Percentiles rank a stretch among this genome's conserved stretches.
phyloP scores from a whole-genome alignment of 1,140 invertebrate genomes.

The Apis florea region DNA sequence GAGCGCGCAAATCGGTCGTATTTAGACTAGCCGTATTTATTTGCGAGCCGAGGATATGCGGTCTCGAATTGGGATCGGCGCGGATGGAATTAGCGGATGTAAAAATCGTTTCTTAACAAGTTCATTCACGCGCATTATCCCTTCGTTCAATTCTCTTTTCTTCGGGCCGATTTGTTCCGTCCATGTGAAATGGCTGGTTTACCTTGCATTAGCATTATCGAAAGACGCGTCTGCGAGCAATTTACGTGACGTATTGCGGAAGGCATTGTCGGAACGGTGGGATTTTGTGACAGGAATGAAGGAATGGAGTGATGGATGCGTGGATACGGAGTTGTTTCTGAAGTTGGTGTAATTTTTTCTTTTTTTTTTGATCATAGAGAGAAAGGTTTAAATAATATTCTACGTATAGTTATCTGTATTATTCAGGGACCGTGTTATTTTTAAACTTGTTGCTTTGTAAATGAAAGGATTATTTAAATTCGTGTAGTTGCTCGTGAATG shows the following conservation, averaged over 20 bases:
- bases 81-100: neutral
- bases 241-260: neutral
- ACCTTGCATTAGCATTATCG: conserved; percentile 12
- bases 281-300: neutral
- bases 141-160: neutral
- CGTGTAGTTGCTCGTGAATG: no score
- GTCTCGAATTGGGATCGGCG: conserved; percentile 16
- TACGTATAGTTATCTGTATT: no score
- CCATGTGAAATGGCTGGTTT: neutral
- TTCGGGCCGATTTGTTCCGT: neutral
- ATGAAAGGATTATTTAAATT: no score
- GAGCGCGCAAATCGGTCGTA: neutral
- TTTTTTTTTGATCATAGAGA: no score
- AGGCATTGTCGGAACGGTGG: neutral
- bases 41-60: neutral
- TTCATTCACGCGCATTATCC: conserved; percentile 10
- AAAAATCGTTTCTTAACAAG: conserved; percentile 36
- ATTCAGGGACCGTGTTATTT: no score
- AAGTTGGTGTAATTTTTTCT: no score
- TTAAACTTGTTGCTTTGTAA: no score
- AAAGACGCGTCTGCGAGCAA: neutral
- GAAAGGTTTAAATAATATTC: no score
- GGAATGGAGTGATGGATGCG: neutral
- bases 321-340: no score
- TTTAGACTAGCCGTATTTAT: conserved; percentile 2